A percentile compares a stretch with the other conserved stretches of the same genome.
These are phyloP conservation scores for Trachops cirrhosus DNA, from an alignment of 2,797 vertebrate genomes.

Conservation along the genomic window DNA sequence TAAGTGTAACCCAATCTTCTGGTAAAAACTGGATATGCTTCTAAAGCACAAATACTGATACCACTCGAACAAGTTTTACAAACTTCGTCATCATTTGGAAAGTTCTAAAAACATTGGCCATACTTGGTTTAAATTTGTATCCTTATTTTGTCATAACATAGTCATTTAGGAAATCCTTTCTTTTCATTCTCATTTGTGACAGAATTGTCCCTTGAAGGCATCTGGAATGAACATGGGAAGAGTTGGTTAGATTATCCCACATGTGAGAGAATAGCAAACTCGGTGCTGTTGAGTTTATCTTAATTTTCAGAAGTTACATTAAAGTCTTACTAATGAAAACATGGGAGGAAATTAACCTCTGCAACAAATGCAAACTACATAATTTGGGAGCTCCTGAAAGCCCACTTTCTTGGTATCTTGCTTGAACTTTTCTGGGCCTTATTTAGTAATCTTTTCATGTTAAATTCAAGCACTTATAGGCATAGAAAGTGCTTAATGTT, in stretches of 20 bases:
- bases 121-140: not conserved
- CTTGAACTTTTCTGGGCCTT: not conserved
- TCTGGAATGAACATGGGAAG: not conserved
- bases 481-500: not conserved
- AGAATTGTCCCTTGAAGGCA: not conserved
- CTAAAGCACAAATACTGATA: not conserved
- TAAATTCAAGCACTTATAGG: not conserved
- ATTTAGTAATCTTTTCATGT: not conserved
- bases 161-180: not conserved
- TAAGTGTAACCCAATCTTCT: not conserved
- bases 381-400: not conserved
- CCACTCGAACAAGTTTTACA: not conserved
- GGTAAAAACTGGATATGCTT: not conserved
- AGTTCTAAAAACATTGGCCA: not conserved
- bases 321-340: conserved; percentile 4
- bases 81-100: not conserved
- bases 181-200: not conserved
- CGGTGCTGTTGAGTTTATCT: not conserved
- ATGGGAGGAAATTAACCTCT: not conserved
- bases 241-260: not conserved
- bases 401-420: not conserved
- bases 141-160: not conserved
- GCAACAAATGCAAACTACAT: not conserved
- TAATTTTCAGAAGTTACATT: not conserved
- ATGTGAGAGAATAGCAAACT: not conserved